Conservation (phyloP, 37 sponge, comb jelly and placozoan species). For the Beroe ovata region DNA sequence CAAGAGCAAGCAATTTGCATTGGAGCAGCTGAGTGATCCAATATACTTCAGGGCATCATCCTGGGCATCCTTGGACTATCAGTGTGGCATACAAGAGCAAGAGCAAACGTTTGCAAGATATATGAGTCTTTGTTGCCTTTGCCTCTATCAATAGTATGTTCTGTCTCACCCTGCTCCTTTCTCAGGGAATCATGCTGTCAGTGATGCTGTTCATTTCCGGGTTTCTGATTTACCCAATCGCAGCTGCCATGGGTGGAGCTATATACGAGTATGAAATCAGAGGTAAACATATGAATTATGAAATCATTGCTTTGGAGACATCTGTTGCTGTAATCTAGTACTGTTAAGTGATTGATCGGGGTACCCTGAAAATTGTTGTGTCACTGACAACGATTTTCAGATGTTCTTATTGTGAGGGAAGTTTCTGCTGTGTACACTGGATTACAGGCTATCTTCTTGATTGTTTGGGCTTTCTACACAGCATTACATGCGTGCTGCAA, state of each 20-base stretch:
- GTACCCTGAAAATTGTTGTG: too few relatives aligned
- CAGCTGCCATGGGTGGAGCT: constrained; percentile 14
- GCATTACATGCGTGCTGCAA: constrained; percentile 37
- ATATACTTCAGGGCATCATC: neutral
- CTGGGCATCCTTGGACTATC: neutral
- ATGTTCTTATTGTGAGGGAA: neutral
- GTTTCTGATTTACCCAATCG: constrained; percentile 17
- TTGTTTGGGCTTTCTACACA: constrained; percentile 37
- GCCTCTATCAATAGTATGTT: too few relatives aligned
- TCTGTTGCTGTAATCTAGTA: too few relatives aligned
- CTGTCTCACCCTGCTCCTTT: neutral
- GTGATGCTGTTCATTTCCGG: constrained; percentile 9
- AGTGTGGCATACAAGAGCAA: constrained; percentile 41
- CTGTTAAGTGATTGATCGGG: too few relatives aligned
- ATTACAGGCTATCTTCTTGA: constrained; percentile 9
- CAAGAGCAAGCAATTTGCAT: too few relatives aligned
- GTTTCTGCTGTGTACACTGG: constrained; percentile 4
- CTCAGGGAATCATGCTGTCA: constrained; percentile 23
- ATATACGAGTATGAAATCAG: too few relatives aligned
- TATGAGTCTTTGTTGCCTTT: too few relatives aligned
- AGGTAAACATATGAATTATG: too few relatives aligned
- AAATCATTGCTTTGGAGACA: too few relatives aligned
- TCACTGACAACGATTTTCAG: too few relatives aligned
- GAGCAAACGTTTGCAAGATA: constrained; percentile 24
- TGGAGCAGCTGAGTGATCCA: too few relatives aligned